These are phyloP conservation scores for Marmota flaviventris DNA, from an alignment of 2,113 vertebrate genomes.

Conservation along the genomic window DNA sequence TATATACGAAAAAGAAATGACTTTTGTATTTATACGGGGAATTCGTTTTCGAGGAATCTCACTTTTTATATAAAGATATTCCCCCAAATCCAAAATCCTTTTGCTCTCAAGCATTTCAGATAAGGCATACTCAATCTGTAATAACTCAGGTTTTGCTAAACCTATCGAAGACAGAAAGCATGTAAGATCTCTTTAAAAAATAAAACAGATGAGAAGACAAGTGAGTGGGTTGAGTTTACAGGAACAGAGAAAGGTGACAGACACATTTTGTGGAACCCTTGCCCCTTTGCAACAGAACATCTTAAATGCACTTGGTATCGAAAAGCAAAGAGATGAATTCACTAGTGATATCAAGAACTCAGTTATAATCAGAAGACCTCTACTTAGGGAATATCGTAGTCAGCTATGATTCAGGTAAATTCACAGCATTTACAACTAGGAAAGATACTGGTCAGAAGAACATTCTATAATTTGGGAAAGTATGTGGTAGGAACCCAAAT, in stretches of 20 bases:
- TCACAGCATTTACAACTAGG: neutral
- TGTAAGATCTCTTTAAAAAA: neutral
- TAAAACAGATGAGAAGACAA: neutral
- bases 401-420: neutral
- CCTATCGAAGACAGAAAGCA: slow-evolving; percentile 50
- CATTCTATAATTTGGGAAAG: neutral
- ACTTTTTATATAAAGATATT: neutral
- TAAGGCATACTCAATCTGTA: neutral
- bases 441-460: neutral
- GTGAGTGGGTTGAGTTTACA: slow-evolving; percentile 34
- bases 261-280: slow-evolving; percentile 52
- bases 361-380: neutral
- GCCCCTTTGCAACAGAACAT: neutral
- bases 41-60: neutral
- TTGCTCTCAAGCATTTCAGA: neutral
- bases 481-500: no score
- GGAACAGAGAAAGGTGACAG: slow-evolving; percentile 76
- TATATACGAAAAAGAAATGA: neutral
- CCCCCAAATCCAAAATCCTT: neutral
- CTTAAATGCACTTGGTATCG: neutral
- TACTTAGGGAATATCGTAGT: neutral
- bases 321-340: neutral
- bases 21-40: neutral
- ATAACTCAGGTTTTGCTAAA: neutral
- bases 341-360: accelerated